Evolutionary conservation across 2,113 vertebrate species (phyloP), one percentile per base, ranked within the genome.

Genomic region (Oplegnathus fasciatus): DNA sequence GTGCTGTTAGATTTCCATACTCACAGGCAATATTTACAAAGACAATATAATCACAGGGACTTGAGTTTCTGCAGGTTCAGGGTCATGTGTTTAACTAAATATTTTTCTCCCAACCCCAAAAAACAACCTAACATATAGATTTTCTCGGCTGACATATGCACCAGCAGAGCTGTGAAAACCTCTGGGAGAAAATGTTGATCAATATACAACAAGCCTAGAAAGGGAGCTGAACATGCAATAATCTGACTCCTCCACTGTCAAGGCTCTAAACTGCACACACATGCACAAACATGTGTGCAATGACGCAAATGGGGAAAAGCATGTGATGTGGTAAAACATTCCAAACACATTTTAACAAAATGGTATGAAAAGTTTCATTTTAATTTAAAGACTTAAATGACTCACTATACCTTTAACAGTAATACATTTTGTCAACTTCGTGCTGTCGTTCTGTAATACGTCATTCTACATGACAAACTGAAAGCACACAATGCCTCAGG

Each of bases 201-300:
- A 84, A 82, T 84, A 75, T 69, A 68, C 61, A 64, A 17, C 34
- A 44, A 50, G 74, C 30, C 77, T 61, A 30, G 13, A 71, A 44
- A 13, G 50, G 62, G 30, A 69, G 85, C 89, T 92, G 89, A 88
- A 83, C 28, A 78, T 77, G 92, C 90, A 92, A 76, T 76, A 76
- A 84, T 55, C 22, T 50, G n/a, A 75, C 81, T 69, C 68, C 68
- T 42, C 9, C 5, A 28, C 28, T 37, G 61, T 57, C 18, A 46
- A 72, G 30, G 14, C 26, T 17, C 9, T 64, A n/a, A 66, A 46
- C 24, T 57, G 67, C 65, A 69, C 37, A 78, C 62, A 77, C 7
- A 42, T 50, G 32, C 62, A 76, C 60, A 75, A 54, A 79, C 26
- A 24, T 42, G 28, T 26, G 11, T 6, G 0, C 24, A 67, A 26